These are phyloP conservation scores for Oxyteleia sp. DNA, from an alignment of 2,888 invertebrate species.

Conservation along the genomic window DNA sequence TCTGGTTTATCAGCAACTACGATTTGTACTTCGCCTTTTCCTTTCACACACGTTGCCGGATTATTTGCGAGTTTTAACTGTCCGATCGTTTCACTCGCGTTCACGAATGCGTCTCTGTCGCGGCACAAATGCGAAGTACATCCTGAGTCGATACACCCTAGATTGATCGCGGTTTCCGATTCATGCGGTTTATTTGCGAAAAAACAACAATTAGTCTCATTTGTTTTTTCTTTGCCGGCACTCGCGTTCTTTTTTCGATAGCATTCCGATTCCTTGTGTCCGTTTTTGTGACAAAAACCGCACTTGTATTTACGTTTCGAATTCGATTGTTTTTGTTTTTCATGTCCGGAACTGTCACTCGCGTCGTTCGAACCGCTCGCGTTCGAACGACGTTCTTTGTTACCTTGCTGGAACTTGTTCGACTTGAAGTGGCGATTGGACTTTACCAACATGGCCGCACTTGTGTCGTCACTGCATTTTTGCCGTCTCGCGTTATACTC, in stretches of 20 bases:
- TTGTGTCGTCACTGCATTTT: conserved; percentile 1
- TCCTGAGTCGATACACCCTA: conserved; percentile 23
- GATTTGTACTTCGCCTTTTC: conserved; percentile 38
- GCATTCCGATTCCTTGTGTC: conserved; percentile 25
- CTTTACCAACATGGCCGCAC: conserved; percentile 23
- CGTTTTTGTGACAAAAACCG: conserved; percentile 15
- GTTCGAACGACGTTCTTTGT: not conserved
- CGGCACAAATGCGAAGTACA: conserved; percentile 46
- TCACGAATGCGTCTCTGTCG: conserved; percentile 2
- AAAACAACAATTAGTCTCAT: not conserved
- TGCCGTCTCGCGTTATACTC: conserved; percentile 45
- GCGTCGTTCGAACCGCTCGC: not conserved
- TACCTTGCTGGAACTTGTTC: not conserved
- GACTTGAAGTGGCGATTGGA: not conserved
- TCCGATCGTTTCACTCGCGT: not conserved
- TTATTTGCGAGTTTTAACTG: conserved; percentile 27
- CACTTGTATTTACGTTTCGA: conserved; percentile 20
- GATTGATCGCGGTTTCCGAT: not conserved
- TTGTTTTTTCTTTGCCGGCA: not conserved
- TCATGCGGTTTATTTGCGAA: not conserved
- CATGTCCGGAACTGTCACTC: not conserved
- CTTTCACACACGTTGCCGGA: conserved; percentile 12
- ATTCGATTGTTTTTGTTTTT: not conserved
- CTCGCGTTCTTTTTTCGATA: not conserved
- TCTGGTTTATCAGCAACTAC: not conserved